Percentiles rank a stretch among this genome's conserved stretches.
phyloP scores from a whole-genome alignment of 1,140 invertebrate species.

The Leptoteleia sp. region DNA sequence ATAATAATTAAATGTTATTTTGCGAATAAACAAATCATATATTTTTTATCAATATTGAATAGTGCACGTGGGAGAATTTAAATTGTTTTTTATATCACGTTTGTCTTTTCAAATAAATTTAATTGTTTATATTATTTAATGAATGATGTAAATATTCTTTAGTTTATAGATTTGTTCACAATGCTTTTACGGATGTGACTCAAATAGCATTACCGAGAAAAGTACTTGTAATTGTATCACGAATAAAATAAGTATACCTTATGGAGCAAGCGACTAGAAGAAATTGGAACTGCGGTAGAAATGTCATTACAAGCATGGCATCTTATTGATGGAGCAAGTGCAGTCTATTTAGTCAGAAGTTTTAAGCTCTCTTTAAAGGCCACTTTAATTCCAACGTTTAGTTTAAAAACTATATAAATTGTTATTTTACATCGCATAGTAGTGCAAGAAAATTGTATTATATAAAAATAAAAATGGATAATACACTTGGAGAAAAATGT shows the following conservation, averaged over 20 bases:
- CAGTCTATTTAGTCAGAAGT: conserved; percentile 38
- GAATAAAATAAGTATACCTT: conserved; percentile 44
- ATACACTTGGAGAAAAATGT: no score
- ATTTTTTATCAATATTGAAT: no score
- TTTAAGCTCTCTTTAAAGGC: conserved; percentile 21
- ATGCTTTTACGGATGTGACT: conserved; percentile 45
- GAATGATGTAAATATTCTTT: conserved; percentile 14
- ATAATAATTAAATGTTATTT: no score
- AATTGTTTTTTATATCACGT: no score
- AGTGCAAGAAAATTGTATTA: no score
- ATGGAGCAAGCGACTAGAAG: conserved; percentile 37
- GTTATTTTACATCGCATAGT: neutral
- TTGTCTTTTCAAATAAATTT: no score
- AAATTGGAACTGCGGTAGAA: conserved; percentile 44
- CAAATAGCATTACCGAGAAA: conserved; percentile 40
- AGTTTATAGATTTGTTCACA: conserved; percentile 27
- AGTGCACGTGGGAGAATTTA: no score
- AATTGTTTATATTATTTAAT: no score
- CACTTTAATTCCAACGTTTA: conserved; percentile 20
- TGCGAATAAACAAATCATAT: no score
- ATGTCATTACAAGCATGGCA: conserved; percentile 57
- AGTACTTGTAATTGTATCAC: conserved; percentile 50
- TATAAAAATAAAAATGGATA: no score
- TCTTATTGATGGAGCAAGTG: conserved; percentile 54
- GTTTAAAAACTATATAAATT: neutral